Evolutionary conservation across 1,140 invertebrate species (phyloP), one percentile per base, ranked within the genome.

Genomic region (Dysdera silvatica): DNA sequence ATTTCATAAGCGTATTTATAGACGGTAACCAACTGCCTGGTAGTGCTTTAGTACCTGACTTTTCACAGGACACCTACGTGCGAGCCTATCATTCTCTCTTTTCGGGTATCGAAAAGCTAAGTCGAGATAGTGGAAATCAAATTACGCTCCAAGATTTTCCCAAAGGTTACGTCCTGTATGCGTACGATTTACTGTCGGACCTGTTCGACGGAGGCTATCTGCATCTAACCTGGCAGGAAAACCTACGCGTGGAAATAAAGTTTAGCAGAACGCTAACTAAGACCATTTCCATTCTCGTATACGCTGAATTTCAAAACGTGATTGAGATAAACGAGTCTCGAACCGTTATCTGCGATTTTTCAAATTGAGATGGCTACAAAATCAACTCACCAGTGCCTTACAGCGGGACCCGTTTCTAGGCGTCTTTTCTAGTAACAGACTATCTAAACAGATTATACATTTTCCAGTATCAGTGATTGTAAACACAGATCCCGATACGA

Each of bases 181-280:
- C 12, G 4, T 45, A 45, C 16, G 20, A 57, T 8, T 43, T 57
- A n/a, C 20, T 18, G 5, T 41, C 40, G 1, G 40, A 57, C 33
- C 32, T 57, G n/a, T 57, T 26, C 23, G 6, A 28, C 16, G 55
- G 41, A 33, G 26, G 20, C n/a, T 31, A 47, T 48, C 48, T 48
- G 1, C 31, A 33, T 48, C 26, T 47, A 26, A 47, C 12, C n/a
- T n/a, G 14, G 20, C 52, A 54, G 12, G 28, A 40, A 24, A 55
- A 55, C 23, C 43, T 55, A 10, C 7, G 26, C 41, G 10, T 55
- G 14, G 35, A 55, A 55, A n/a, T 55, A 18, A 55, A 55, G 31
- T 43, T 55, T 20, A n/a, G 12, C 12, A 26, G 3, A 37, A 8
- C 35, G 31, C 23, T 18, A 18, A 2, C 18, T 5, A 16, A 40